phyloP scores from a whole-genome alignment of 2,888 invertebrate species.

The Trachelus troglodyta region DNA sequence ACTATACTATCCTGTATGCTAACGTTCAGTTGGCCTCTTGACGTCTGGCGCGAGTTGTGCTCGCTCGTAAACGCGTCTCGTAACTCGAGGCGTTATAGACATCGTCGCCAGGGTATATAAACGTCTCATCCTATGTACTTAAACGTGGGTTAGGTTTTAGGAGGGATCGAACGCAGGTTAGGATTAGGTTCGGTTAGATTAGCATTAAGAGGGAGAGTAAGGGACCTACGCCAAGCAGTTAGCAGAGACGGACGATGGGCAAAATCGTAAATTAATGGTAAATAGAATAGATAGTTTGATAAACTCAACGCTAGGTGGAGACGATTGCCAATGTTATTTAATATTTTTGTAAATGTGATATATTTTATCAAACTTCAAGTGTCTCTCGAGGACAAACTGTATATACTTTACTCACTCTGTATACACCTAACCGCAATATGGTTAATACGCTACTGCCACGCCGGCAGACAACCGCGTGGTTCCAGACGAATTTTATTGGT shows the following conservation, averaged over 20 bases:
- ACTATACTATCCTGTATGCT: not conserved
- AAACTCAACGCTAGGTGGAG: too few species aligned
- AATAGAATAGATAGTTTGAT: too few species aligned
- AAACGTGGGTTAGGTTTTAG: constrained; percentile 19
- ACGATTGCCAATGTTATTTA: too few species aligned
- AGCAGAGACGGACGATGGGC: too few species aligned
- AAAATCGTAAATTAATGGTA: too few species aligned
- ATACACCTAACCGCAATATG: constrained; percentile 55
- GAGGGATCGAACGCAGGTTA: too few species aligned
- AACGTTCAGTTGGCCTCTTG: constrained; percentile 29
- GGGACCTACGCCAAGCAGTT: too few species aligned
- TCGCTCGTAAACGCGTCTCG: constrained; percentile 66
- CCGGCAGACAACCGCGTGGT: constrained; percentile 55
- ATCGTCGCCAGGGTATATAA: constrained; percentile 63
- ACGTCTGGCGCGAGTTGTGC: constrained; percentile 61
- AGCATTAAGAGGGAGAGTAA: too few species aligned
- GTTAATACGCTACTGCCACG: constrained; percentile 44
- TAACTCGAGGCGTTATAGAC: constrained; percentile 66
- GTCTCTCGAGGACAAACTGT: too few species aligned
- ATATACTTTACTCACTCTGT: not conserved
- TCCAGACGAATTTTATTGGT: constrained; percentile 66
- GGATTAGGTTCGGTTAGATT: too few species aligned
- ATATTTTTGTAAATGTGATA: too few species aligned
- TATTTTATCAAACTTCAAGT: too few species aligned
- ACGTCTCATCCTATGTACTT: constrained; percentile 66